A percentile compares a stretch with the other conserved stretches of the same genome.
phyloP scores from a whole-genome alignment of 2,888 invertebrate genomes.

The Melanophora roralis region DNA sequence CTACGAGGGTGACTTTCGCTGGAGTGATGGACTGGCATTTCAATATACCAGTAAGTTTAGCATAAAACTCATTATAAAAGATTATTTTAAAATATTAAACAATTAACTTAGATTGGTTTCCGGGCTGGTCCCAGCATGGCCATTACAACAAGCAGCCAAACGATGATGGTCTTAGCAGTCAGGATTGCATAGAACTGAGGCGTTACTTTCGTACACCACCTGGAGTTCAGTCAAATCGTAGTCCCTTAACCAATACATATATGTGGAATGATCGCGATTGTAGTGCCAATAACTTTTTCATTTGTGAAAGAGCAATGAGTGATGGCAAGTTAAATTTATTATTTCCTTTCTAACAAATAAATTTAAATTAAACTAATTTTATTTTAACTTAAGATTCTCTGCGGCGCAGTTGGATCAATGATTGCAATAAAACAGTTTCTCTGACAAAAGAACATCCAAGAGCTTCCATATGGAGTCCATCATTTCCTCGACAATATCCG shows the following conservation, averaged over 20 bases:
- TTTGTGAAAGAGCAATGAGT: constrained; percentile 84
- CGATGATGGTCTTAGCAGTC: constrained; percentile 88
- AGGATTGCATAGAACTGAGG: constrained; percentile 89
- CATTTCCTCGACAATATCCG: constrained; percentile 87
- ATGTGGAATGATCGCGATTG: constrained; percentile 92
- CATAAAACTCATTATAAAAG: no score
- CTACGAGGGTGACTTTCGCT: constrained; percentile 88
- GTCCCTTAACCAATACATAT: constrained; percentile 80
- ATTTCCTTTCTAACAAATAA: neutral
- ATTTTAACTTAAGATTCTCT: constrained; percentile 74
- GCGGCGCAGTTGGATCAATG: constrained; percentile 77
- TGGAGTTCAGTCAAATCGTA: constrained; percentile 72
- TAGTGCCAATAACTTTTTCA: constrained; percentile 84
- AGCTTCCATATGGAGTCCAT: constrained; percentile 86
- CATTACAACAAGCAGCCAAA: constrained; percentile 85
- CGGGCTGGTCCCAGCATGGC: constrained; percentile 85
- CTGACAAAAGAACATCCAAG: constrained; percentile 83
- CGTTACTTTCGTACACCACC: constrained; percentile 81
- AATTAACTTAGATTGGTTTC: constrained; percentile 85
- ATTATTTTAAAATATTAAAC: neutral
- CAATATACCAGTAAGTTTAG: constrained; percentile 84
- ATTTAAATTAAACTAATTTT: neutral
- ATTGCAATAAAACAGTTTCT: constrained; percentile 84
- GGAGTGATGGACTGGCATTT: constrained; percentile 86
- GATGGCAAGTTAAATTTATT: constrained; percentile 79